These are phyloP conservation scores for Mus spretus DNA, from an alignment of 2,797 vertebrate species.

Conservation along the genomic window DNA sequence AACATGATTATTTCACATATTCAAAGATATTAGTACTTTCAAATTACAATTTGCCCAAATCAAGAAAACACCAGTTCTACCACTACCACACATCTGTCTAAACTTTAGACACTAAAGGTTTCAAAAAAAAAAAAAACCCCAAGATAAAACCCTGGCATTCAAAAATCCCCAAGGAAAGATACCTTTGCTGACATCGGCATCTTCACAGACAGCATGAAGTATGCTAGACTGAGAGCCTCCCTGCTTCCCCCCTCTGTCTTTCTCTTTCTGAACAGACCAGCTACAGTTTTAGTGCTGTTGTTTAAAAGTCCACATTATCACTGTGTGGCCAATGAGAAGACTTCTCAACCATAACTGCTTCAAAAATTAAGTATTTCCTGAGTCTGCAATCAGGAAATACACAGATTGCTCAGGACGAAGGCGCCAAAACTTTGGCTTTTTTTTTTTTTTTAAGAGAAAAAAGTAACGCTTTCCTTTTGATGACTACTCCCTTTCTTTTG, in stretches of 20 bases:
- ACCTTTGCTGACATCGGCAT: constrained; percentile 77
- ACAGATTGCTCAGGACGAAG: constrained; percentile 63
- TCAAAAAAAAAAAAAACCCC: not conserved
- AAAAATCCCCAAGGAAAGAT: constrained; percentile 59
- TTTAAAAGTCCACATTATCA: not conserved
- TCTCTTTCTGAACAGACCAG: constrained; percentile 28
- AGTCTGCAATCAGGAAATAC: constrained; percentile 75
- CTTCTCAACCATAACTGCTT: constrained; percentile 70
- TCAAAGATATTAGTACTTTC: not conserved
- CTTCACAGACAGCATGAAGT: constrained; percentile 44
- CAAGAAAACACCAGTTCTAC: constrained; percentile 33
- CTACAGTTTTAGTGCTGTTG: constrained; percentile 59
- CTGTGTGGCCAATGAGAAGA: constrained; percentile 63
- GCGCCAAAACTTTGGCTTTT: not conserved
- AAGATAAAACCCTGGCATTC: not conserved
- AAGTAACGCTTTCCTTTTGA: constrained; percentile 35
- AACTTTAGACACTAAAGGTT: not conserved
- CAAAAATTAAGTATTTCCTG: constrained; percentile 81
- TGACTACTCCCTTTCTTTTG: not conserved
- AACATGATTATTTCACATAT: not conserved
- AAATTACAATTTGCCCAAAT: constrained; percentile 16
- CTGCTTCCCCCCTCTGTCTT: not conserved
- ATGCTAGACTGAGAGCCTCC: not conserved
- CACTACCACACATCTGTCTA: not conserved
- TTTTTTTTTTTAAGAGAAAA: constrained; percentile 38